Evolutionary conservation across 1,140 invertebrate species (phyloP).

Genomic region (Heliconius eleuchia): DNA sequence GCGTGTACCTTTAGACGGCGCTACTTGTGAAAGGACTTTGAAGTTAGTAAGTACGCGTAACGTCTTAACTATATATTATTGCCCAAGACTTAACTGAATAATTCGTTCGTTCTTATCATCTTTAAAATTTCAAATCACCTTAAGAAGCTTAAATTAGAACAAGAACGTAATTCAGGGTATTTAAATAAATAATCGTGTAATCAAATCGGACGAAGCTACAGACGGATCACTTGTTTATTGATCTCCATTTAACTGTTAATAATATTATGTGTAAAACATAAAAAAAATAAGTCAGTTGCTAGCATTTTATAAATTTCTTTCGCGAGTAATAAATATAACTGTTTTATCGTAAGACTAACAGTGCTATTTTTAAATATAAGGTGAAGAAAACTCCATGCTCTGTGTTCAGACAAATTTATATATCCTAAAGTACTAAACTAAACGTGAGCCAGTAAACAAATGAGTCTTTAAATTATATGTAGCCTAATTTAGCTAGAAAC

Average conservation of each 20-base stretch:
- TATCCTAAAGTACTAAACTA: conserved; percentile 8
- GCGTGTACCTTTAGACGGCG: too few relatives aligned
- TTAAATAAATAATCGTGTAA: too few relatives aligned
- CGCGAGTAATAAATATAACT: not conserved
- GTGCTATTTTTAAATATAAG: conserved; percentile 3
- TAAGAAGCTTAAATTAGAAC: too few relatives aligned
- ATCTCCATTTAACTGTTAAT: not conserved
- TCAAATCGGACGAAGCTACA: too few relatives aligned
- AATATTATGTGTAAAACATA: not conserved
- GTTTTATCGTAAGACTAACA: not conserved
- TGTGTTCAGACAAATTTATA: conserved; percentile 5
- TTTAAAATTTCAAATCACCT: too few relatives aligned
- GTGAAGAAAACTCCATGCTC: not conserved
- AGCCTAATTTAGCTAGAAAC: not conserved
- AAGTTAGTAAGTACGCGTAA: too few relatives aligned
- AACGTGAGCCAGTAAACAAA: not conserved
- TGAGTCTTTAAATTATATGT: conserved; percentile 1
- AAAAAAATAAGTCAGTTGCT: not conserved
- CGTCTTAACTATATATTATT: too few relatives aligned
- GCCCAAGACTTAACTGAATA: too few relatives aligned
- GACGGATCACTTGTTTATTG: not conserved
- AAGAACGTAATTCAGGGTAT: too few relatives aligned
- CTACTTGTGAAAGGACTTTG: too few relatives aligned
- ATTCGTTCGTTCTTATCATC: too few relatives aligned
- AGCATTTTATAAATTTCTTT: not conserved